These are phyloP conservation scores for Adrianichthys oophorus DNA, from an alignment of 2,797 vertebrate species.

Conservation along the genomic window DNA sequence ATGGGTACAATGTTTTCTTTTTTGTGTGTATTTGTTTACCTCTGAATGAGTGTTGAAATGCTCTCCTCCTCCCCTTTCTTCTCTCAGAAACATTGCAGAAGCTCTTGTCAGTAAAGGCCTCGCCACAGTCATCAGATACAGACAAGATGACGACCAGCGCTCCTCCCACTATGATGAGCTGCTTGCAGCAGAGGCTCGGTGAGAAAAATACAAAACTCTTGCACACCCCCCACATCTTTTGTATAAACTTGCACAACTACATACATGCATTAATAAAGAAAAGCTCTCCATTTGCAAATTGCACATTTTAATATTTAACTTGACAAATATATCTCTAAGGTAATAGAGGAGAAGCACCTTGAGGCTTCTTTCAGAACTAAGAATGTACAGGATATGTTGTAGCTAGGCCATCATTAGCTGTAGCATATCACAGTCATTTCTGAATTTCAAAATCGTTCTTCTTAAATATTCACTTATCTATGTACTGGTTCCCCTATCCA, in stretches of 20 bases:
- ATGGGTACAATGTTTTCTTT: too few species aligned
- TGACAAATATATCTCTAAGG: constrained; percentile 33
- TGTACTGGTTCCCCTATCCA: background rate
- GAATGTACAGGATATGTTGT: constrained; percentile 11
- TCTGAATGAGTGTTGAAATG: background rate
- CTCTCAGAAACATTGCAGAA: constrained; percentile 93
- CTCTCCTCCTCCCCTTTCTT: constrained; percentile 1
- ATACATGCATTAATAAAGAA: background rate
- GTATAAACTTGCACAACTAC: constrained; percentile 3
- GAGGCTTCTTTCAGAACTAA: constrained; percentile 12
- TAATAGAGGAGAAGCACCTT: constrained; percentile 42
- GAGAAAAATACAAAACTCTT: constrained; percentile 44
- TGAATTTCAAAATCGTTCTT: constrained; percentile 16
- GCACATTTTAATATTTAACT: constrained; percentile 24
- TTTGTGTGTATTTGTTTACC: too few species aligned
- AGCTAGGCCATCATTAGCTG: constrained; percentile 4
- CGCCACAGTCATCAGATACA: constrained; percentile 92
- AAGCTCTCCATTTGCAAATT: background rate
- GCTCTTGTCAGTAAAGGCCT: constrained; percentile 96
- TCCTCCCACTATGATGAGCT: constrained; percentile 97
- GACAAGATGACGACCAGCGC: constrained; percentile 95
- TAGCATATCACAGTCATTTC: constrained; percentile 15
- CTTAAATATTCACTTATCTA: constrained; percentile 20
- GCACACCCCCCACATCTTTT: constrained; percentile 5
- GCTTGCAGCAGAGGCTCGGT: constrained; percentile 93